Conservation (phyloP, 2,888 invertebrate species). For the Cosmia trapezina region DNA sequence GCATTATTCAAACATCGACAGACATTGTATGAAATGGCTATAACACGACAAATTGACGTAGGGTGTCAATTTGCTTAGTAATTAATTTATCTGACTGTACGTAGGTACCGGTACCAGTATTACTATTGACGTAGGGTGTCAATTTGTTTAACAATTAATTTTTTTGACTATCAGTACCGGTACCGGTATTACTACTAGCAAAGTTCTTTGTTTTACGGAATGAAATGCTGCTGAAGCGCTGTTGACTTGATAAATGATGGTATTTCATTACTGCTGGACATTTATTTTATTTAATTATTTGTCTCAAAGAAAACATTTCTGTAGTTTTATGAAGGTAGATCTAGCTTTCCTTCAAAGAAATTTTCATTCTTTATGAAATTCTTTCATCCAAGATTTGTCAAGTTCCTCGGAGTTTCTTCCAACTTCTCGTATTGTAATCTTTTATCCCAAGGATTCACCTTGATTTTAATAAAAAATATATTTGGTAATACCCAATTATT, state of each 20-base stretch:
- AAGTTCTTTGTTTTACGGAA: slow-evolving; percentile 29
- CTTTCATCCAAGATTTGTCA: not conserved
- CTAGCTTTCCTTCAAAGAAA: slow-evolving; percentile 2
- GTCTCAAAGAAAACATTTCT: slow-evolving; percentile 2
- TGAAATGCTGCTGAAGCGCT: slow-evolving; percentile 15
- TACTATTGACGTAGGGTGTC: not conserved
- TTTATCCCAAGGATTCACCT: not conserved
- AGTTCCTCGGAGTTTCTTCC: not conserved
- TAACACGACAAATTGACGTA: not conserved
- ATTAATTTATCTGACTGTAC: too few relatives aligned
- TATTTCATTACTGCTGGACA: slow-evolving; percentile 29
- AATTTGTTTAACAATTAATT: too few relatives aligned
- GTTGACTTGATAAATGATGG: slow-evolving; percentile 36
- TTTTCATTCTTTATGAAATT: not conserved
- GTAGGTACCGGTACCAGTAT: not conserved
- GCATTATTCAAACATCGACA: too few relatives aligned
- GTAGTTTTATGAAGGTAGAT: slow-evolving; percentile 21
- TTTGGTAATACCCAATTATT: not conserved
- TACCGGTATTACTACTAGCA: not conserved
- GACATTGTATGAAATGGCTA: too few relatives aligned
- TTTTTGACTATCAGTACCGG: not conserved
- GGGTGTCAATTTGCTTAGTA: not conserved
- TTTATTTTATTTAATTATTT: slow-evolving; percentile 18
- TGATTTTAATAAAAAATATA: not conserved
- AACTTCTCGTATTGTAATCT: not conserved